Percentiles rank a stretch among this genome's conserved stretches.
These are phyloP conservation scores for Aphrocallistes beatrix DNA, from an alignment of 37 sponge, comb jelly and placozoan genomes.

Conservation along the genomic window DNA sequence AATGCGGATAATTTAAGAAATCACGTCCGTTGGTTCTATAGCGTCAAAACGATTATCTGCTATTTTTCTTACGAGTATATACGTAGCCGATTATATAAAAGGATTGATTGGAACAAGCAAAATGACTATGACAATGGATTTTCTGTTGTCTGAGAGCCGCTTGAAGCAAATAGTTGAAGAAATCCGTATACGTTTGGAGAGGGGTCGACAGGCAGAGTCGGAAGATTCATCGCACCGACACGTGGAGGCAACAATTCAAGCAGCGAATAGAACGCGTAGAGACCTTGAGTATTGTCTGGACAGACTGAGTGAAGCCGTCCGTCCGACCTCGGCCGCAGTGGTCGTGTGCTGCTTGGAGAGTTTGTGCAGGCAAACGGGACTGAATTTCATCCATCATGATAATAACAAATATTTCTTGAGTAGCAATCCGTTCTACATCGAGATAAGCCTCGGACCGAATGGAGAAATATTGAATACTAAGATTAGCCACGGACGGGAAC, in stretches of 20 bases:
- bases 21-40: conserved; percentile 13
- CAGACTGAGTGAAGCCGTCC: neutral
- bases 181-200: neutral
- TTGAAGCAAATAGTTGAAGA: neutral
- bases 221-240: neutral
- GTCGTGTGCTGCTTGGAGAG: neutral
- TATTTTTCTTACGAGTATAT: neutral
- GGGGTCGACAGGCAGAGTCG: conserved; percentile 1
- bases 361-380: neutral
- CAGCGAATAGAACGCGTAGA: neutral
- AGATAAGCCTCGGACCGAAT: neutral
- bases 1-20: neutral
- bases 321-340: neutral
- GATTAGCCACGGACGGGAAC: neutral
- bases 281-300: conserved; percentile 14
- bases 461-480: neutral
- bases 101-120: neutral
- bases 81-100: neutral
- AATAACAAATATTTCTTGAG: neutral
- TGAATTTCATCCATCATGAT: neutral
- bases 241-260: neutral
- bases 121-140: conserved; percentile 18
- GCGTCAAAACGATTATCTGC: neutral
- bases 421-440: neutral
- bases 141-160: conserved; percentile 13